phyloP scores from a whole-genome alignment of 2,113 vertebrate species.

The Euleptes europaea region DNA sequence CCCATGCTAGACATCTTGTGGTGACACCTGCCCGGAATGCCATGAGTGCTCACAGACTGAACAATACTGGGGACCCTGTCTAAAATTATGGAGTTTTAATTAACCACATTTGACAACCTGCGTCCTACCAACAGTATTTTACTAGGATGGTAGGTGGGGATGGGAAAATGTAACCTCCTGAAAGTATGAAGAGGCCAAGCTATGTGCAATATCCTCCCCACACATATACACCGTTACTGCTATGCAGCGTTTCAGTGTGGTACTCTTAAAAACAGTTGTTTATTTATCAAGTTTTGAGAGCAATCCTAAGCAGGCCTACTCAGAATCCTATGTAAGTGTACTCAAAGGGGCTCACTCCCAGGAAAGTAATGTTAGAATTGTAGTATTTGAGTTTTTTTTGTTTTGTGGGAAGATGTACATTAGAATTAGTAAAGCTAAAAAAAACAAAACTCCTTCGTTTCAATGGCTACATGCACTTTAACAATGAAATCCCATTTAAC shows the following conservation, averaged over 20 bases:
- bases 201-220: neutral
- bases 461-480: neutral
- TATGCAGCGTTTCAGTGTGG: neutral
- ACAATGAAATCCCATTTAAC: slow-evolving; percentile 7
- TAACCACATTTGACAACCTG: neutral
- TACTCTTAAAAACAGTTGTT: neutral
- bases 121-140: neutral
- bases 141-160: neutral
- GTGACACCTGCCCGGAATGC: no score
- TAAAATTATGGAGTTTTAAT: neutral
- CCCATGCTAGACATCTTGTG: no score
- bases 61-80: no score
- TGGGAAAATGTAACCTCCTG: neutral
- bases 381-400: neutral
- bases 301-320: no score
- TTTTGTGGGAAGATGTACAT: neutral
- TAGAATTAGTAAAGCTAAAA: neutral
- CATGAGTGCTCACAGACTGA: no score
- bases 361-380: no score
- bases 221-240: neutral
- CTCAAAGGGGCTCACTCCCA: no score
- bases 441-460: neutral
- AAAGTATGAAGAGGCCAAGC: neutral
- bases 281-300: neutral
- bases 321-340: no score